phyloP scores from a whole-genome alignment of 2,113 vertebrate genomes.

The Cyanoramphus novaezelandiae region DNA sequence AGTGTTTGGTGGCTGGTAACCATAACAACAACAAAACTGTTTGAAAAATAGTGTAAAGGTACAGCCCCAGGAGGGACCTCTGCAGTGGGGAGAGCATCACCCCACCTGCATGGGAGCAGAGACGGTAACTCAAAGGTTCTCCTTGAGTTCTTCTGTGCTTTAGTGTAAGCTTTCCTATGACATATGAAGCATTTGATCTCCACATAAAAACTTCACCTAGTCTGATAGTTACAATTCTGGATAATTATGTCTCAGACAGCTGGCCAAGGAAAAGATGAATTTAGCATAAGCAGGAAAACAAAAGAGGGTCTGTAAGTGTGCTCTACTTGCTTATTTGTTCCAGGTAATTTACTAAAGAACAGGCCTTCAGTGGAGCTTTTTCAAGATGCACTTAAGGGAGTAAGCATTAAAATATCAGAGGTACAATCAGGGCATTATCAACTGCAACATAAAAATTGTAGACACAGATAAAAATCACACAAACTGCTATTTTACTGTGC shows the following conservation, averaged over 20 bases:
- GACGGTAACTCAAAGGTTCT: background rate
- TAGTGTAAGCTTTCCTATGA: background rate
- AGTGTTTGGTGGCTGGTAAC: background rate
- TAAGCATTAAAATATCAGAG: slow-evolving; percentile 60
- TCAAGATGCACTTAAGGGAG: slow-evolving; percentile 37
- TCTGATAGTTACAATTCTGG: background rate
- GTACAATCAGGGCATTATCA: slow-evolving; percentile 44
- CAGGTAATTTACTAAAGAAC: slow-evolving; percentile 31
- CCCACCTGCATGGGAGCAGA: background rate
- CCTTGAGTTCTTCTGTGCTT: background rate
- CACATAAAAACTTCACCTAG: slow-evolving; percentile 19
- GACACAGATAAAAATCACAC: slow-evolving; percentile 46
- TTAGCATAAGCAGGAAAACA: slow-evolving; percentile 32
- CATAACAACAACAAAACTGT: background rate
- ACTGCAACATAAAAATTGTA: slow-evolving; percentile 48
- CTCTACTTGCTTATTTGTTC: background rate
- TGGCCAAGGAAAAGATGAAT: background rate
- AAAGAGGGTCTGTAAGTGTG: background rate
- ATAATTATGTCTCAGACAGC: background rate
- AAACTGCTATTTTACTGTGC: slow-evolving; percentile 38
- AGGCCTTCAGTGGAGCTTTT: slow-evolving; percentile 21
- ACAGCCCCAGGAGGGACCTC: background rate
- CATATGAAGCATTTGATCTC: slow-evolving; percentile 9
- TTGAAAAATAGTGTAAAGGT: background rate
- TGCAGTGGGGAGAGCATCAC: background rate